These are phyloP conservation scores for Hetaerina americana DNA, from an alignment of 1,140 invertebrate genomes.

Conservation along the genomic window DNA sequence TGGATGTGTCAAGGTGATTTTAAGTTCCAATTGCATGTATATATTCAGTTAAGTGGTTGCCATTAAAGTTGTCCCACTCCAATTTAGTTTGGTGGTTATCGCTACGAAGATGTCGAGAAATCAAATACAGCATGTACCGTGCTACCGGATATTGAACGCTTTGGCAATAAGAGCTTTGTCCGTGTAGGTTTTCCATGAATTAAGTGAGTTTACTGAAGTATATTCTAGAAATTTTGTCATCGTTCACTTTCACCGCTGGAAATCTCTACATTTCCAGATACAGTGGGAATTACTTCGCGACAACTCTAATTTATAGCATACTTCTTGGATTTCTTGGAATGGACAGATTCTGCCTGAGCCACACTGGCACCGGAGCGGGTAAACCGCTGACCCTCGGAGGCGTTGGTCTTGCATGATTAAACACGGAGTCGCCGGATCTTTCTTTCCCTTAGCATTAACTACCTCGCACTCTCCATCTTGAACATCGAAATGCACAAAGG, in stretches of 20 bases:
- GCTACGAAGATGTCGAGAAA: slow-evolving; percentile 83
- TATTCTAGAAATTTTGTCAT: no score
- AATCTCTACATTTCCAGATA: slow-evolving; percentile 53
- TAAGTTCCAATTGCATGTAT: neutral
- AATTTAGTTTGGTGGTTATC: slow-evolving; percentile 70
- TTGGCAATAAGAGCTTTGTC: slow-evolving; percentile 68
- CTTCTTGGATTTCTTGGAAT: slow-evolving; percentile 88
- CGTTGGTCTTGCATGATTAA: no score
- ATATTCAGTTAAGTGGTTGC: slow-evolving; percentile 7
- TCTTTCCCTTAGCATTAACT: no score
- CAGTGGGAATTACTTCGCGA: slow-evolving; percentile 92
- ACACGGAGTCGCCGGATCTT: no score
- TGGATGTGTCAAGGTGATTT: slow-evolving; percentile 68
- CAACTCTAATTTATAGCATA: slow-evolving; percentile 93
- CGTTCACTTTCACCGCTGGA: no score
- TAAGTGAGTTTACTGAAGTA: slow-evolving; percentile 42
- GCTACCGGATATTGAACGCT: slow-evolving; percentile 86
- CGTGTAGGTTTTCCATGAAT: slow-evolving; percentile 85
- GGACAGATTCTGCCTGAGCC: slow-evolving; percentile 92
- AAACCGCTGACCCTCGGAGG: slow-evolving; percentile 94
- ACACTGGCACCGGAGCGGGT: slow-evolving; percentile 92
- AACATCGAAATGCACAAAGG: no score
- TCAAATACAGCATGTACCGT: slow-evolving; percentile 78
- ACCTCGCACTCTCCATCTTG: no score
- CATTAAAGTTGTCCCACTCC: neutral